Evolutionary conservation across 2,113 vertebrate species (phyloP).

Genomic region (Oenanthe melanoleuca): DNA sequence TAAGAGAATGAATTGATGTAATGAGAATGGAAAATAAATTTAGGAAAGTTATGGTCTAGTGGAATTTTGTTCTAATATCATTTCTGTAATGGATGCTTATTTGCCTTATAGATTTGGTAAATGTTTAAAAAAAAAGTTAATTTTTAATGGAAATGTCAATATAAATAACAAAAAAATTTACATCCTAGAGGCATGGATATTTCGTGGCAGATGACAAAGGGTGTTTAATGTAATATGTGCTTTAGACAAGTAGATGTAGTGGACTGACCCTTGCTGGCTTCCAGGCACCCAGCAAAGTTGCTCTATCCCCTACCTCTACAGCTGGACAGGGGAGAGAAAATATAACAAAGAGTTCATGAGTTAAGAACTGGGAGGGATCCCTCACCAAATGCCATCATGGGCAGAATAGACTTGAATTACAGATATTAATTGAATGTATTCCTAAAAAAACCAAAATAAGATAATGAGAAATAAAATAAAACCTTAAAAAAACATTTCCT

Average conservation of each 20-base stretch:
- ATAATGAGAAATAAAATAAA: neutral
- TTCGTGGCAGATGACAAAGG: neutral
- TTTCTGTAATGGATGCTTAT: neutral
- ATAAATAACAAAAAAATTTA: neutral
- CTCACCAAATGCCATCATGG: neutral
- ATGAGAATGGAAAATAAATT: constrained; percentile 15
- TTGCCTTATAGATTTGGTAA: neutral
- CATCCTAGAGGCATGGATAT: neutral
- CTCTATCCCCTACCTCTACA: neutral
- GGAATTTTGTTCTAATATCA: neutral
- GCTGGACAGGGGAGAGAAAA: neutral
- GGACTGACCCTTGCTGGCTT: neutral
- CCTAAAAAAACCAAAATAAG: neutral
- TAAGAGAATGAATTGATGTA: neutral
- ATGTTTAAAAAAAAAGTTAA: neutral
- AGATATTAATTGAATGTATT: neutral
- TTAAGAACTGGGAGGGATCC: neutral
- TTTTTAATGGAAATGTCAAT: neutral
- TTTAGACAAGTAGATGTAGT: neutral
- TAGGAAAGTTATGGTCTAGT: neutral
- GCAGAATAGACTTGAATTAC: neutral
- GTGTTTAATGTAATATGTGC: neutral
- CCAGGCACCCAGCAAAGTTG: neutral
- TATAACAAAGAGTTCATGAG: neutral
- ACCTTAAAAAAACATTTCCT: neutral